Evolutionary conservation across 2,888 invertebrate species (phyloP), one percentile per base, ranked within the genome.

Genomic region (Tubiluchus corallicola): DNA sequence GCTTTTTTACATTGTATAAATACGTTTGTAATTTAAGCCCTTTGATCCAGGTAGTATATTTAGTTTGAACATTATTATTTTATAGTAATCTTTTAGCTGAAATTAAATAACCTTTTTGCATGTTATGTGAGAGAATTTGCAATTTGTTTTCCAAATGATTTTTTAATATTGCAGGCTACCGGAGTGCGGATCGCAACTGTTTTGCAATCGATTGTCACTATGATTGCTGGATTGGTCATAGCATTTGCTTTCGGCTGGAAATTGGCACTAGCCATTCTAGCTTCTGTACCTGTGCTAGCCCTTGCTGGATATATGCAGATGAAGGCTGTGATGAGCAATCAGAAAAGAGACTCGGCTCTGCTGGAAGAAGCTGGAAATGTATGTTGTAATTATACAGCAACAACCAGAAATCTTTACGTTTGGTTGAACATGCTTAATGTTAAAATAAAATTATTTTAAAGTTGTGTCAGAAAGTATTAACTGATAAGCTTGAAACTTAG

Each of bases 311-410:
- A 56, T 20, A 37, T 67, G 5, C 59, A 65, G 47, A 59, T 63
- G 52, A 60, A 57, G 43, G 54, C 63, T 42, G 45, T 63, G 37
- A 58, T 64, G 38, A 67, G 68, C 37, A 62, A 62, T 20, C 66
- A 68, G 40, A 60, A 59, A n/a, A 57, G 62, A 40, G 70, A 71
- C 53, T 61, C 64, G 1, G 59, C 57, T 21, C 59, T 67, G 2
- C 59, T 70, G 61, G 70, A 71, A 51, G 62, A 65, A 45, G 71
- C 72, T 37, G 71, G 71, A 43, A 68, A 69, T 57, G 70, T 70
- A 53, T 50, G 47, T 49, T 20, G 15, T 17, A 15, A 4, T 52
- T 52, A 20, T 50, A 53, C 37, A 54, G 54, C 13, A 58, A 58
- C 47, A 55, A 56, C 39, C 57, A 59, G 45, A 55, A n/a, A n/a